These are phyloP conservation scores for Ciconia stormi DNA, from an alignment of 2,113 vertebrate species.

Conservation along the genomic window DNA sequence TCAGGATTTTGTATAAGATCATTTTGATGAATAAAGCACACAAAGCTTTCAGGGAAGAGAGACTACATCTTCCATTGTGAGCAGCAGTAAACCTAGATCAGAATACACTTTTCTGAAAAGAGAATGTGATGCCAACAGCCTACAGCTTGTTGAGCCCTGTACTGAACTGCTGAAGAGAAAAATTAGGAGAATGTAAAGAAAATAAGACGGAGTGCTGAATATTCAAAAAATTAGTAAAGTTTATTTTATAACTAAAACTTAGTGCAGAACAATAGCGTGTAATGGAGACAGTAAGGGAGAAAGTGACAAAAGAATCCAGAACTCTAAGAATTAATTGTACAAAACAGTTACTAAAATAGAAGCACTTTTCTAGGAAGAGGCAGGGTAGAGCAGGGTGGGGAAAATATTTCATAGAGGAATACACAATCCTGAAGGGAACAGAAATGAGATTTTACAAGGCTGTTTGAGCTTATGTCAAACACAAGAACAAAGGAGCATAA, in stretches of 20 bases:
- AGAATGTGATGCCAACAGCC: neutral
- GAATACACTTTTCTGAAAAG: neutral
- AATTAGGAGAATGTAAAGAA: neutral
- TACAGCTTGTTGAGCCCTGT: neutral
- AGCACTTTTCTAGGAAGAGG: conserved; percentile 21
- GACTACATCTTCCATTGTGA: neutral
- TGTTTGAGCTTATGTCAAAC: conserved; percentile 78
- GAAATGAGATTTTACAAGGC: conserved; percentile 78
- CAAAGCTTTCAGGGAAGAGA: neutral
- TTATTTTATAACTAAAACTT: neutral
- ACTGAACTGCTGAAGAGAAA: neutral
- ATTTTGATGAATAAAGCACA: neutral
- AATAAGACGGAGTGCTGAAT: neutral
- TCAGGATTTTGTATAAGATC: neutral
- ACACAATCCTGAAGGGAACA: conserved; percentile 76
- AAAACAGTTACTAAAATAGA: conserved; percentile 28
- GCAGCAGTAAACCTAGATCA: neutral
- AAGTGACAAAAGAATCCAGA: conserved; percentile 2
- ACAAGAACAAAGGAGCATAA: conserved; percentile 79
- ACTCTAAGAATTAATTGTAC: conserved; percentile 16
- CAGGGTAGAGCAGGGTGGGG: neutral
- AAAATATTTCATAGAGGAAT: conserved; percentile 62
- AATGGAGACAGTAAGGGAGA: neutral
- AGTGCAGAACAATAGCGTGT: neutral
- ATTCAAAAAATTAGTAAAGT: neutral